Base-by-base conservation (phyloP, 2,888 invertebrate genomes). In the Adineta ricciae region DNA sequence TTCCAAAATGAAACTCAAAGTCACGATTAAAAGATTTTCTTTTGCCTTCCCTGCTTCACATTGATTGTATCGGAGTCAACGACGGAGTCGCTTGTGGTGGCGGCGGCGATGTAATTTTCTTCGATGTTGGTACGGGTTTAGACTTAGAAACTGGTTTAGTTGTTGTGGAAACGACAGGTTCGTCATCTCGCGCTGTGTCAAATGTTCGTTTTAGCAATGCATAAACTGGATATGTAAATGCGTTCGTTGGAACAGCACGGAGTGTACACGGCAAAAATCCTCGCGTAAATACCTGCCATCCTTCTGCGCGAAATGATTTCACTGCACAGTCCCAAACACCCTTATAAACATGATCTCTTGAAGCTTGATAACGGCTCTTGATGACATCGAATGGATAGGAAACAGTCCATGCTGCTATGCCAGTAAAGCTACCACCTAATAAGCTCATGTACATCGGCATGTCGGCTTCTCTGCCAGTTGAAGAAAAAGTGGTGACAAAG, bases 171-270 rank as follows among this genome's bases (percentile, higher is more conserved):
- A n/a, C 24, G 9, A 19, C 24, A n/a, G 64, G 0, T 4, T 64
- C 64, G 19, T 64, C 64, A 64, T 78, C 41, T n/a, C 41, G 41
- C n/a, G 38, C 41, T 78, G 38, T 1, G 41, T 78, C 78, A 41
- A 78, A 78, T n/a, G 78, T 41, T 78, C 36, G 38, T 41, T 78
- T 78, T 41, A 78, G n/a, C 14, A 78, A 14, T 41, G 78, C 78
- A 41, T 78, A 78, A n/a, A 78, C 78, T n/a, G 78, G 78, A 78
- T 78, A 78, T 41, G 78, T 78, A 38, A 78, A 78, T 38, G 96
- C 97, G 90, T 97, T 97, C 86, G 94, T 94, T 1, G 96, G 95
- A 90, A 97, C 96, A 0, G 97, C 96, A 78, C 97, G 92, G 83
- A 95, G 89, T 89, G 90, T 95, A 96, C 87, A 92, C n/a, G 84